Evolutionary conservation across 2,888 invertebrate species (phyloP), one percentile per base, ranked within the genome.

Genomic region (Apeira syringaria): DNA sequence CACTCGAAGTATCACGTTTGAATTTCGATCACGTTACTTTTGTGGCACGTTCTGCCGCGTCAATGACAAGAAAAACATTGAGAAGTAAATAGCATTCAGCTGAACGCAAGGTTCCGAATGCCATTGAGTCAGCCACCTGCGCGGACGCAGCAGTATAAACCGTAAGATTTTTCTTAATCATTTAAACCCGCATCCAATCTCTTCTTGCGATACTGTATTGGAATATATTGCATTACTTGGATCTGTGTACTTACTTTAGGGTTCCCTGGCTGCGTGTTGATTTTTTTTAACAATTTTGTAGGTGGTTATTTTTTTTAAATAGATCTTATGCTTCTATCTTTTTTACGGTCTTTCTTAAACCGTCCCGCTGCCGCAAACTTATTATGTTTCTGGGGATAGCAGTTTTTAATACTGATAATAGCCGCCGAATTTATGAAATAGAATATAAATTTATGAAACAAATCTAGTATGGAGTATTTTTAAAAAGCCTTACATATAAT

Each of bases 41-140:
- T 5, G 3, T 2, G 18, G 39, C 50, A 46, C 55, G 55, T 55
- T 47, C 45, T 30, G 9, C 34, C 30, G 37, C 48, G 41, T 50
- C 44, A 25, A 35, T 26, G 32, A 39, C 46, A 46, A 43, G 46
- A 46, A 50, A 50, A 52, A 55, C 55, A 55, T 55, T 55, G 55
- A 52, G 42, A 38, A 18, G 29, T n/a, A 15, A 22, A 37, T 28
- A 37, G 37, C 38, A 33, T 32, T 18, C 25, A 9, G 30, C 37
- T 17, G 33, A 13, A 11, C n/a, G n/a, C 26, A 32, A 43, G 36
- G 29, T 18, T 30, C 11, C 27, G n/a, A 15, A 7, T 29, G 12
- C 18, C n/a, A 12, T 25, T 30, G 41, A 35, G n/a, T 35, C 35
- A 30, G 17, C 5, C 12, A 15, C 22, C 13, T 25, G 34, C 27